Evolutionary conservation across 2,797 vertebrate genomes (phyloP), one percentile per base, ranked within the genome.

Genomic region (Cynodonichthys magdalenae): DNA sequence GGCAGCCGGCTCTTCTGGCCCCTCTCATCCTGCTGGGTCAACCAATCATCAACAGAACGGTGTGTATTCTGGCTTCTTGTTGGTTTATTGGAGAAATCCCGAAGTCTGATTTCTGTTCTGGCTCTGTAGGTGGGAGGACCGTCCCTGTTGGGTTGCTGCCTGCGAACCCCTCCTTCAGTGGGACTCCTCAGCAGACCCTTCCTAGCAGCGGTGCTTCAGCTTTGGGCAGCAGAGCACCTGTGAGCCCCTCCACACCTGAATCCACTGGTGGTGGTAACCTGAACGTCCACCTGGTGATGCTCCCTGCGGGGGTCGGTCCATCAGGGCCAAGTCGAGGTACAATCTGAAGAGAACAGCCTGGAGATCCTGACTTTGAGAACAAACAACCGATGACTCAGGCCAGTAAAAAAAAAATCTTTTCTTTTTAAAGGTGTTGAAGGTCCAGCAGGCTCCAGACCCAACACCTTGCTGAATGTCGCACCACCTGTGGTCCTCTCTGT

Each of bases 401-500:
- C n/a, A 42, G 47, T 52, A 28, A 18, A 42, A 14, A 28, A 18
- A 42, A 36, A 12, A 19, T 5, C n/a, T 0, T 4, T 39, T 0
- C 42, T 12, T 29, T 63, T 51, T 29, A 5, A 51, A 44, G 75
- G 17, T 57, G 17, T 53, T 11, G 47, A 53, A 45, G 67, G 14
- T 9, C 50, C 53, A 10, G 18, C 34, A 39, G 54, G 47, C 5
- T 36, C 53, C 39, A 73, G 74, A 66, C 68, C 70, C 62, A 79
- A 65, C 71, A 81, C 65, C 48, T 66, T 86, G 59, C 59, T 72
- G 63, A 82, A 87, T 0, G 2, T 85, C 0, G 51, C 54, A 4
- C 71, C 78, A 53, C 66, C 59, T 12, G 17, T 82, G 59, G 72
- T 59, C 6, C 64, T 71, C 15, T 24, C 63, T 45, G 45, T 34